These are phyloP conservation scores for Catharus fuscescens DNA, from an alignment of 2,113 vertebrate species.

Conservation along the genomic window DNA sequence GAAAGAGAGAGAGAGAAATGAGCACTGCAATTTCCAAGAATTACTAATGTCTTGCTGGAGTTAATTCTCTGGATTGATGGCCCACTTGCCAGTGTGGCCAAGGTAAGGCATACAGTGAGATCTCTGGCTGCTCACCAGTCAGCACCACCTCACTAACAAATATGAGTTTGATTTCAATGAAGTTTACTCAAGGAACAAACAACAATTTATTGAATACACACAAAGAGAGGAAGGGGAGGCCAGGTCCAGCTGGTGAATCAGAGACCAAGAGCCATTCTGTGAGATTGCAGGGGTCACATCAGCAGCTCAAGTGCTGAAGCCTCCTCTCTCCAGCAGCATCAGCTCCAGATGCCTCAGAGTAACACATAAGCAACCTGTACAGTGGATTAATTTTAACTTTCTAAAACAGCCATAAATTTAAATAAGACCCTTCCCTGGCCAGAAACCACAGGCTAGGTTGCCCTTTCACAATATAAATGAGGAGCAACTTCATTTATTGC, in stretches of 20 bases:
- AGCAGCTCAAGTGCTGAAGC: neutral
- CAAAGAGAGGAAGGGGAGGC: neutral
- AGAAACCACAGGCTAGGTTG: neutral
- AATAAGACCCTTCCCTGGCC: neutral
- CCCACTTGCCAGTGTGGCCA: neutral
- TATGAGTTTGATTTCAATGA: neutral
- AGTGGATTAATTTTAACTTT: neutral
- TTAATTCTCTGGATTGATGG: slow-evolving; percentile 38
- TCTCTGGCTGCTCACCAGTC: neutral
- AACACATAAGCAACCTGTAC: fast-evolving
- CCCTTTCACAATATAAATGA: neutral
- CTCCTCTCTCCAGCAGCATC: neutral
- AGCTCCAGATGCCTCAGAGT: neutral
- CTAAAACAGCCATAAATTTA: neutral
- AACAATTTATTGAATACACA: neutral
- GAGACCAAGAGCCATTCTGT: neutral
- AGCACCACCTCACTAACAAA: neutral
- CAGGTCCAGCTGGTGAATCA: neutral
- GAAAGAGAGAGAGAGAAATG: neutral
- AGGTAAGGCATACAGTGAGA: neutral
- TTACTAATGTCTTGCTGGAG: slow-evolving; percentile 43
- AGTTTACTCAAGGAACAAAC: neutral
- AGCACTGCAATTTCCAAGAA: slow-evolving; percentile 49
- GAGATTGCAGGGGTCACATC: neutral
- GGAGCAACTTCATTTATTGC: neutral